Base-by-base conservation (phyloP, 2,797 vertebrate species). In the Gymnothorax javanicus region DNA sequence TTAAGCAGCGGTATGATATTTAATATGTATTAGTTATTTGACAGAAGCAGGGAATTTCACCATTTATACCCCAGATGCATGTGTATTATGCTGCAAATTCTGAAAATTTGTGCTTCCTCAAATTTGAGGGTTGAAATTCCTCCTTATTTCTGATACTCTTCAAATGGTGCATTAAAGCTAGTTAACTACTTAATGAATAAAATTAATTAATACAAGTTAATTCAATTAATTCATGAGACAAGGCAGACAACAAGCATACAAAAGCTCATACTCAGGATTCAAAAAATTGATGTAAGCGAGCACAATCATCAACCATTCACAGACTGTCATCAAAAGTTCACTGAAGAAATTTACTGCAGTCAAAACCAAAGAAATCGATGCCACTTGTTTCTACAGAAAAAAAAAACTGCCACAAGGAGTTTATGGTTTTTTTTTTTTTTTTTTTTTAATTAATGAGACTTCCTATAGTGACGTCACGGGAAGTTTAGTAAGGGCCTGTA, bases 21-120 rank as follows among this genome's bases (percentile, higher is more conserved):
- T 1, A 0, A 11, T 60, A 15, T 9, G 15, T 9, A 8, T 23
- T 57, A 62, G 73, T 69, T 64, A 71, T 84, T 85, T 81, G 4
- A 81, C 73, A 85, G 60, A 60, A 87, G 59, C 83, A 87, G 62
- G 15, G 1, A 84, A 85, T 23, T 59, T 33, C 73, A 85, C 87
- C 87, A 79, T 43, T 85, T 87, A 85, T 85, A 85, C 87, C 87
- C 87, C 87, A 87, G 84, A 54, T n/a, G 23, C n/a, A 60, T 8
- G 12, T 59, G 83, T n/a, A 8, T n/a, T 27, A n/a, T 50, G 33
- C 27, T 12, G 15, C 9, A 11, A 23, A 73, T 73, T 33, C 69
- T 25, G 43, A 33, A 73, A 1, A 8, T 73, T 33, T 4, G 27
- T 77, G 6, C 13, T 50, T 77, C 52, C 23, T n/a, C 50, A 20